Percentiles rank a stretch among this genome's conserved stretches.
Conservation (phyloP, 1,140 invertebrate species). For the Palaemon carinicauda region DNA sequence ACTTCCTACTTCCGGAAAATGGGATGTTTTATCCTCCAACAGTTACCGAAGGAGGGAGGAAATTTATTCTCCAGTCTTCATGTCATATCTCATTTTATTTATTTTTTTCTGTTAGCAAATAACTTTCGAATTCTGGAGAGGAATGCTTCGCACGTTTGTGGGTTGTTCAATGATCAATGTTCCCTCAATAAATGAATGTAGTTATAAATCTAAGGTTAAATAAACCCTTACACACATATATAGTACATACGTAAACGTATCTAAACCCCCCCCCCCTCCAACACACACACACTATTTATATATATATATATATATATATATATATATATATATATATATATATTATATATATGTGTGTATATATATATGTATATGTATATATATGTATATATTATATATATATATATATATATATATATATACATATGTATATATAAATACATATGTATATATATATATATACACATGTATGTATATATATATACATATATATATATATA, state of each 20-base stretch:
- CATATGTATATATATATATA: not conserved
- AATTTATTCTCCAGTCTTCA: too few relatives aligned
- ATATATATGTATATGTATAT: not conserved
- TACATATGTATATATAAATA: slow-evolving; percentile 4
- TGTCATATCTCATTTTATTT: too few relatives aligned
- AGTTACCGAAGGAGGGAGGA: too few relatives aligned
- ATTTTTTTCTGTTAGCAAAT: not conserved
- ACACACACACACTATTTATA: not conserved
- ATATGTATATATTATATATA: not conserved
- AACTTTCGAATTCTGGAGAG: not conserved
- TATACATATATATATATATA: not conserved
- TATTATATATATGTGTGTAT: not conserved
- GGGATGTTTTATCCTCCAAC: too few relatives aligned
- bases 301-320: not conserved
- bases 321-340: not conserved
- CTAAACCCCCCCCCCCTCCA: too few relatives aligned
- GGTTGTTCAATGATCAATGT: too few relatives aligned
- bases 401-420: not conserved
- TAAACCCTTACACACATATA: too few relatives aligned
- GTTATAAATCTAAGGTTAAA: too few relatives aligned
- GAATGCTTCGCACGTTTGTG: not conserved
- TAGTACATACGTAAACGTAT: too few relatives aligned
- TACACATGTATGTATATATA: not conserved
- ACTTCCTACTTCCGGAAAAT: too few relatives aligned
- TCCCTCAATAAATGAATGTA: too few relatives aligned